phyloP scores from a whole-genome alignment of 2,113 vertebrate genomes.

The Myotis davidii region DNA sequence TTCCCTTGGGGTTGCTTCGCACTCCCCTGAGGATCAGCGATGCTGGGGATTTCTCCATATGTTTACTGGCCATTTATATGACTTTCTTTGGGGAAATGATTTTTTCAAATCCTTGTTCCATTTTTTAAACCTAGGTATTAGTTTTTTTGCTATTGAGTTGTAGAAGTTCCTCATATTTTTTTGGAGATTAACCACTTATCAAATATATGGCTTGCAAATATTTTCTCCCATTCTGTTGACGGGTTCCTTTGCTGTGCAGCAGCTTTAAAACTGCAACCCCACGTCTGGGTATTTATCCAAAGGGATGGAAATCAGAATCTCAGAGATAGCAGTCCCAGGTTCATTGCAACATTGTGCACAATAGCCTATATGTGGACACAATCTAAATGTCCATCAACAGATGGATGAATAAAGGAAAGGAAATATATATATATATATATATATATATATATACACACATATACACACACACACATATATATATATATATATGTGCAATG shows the following conservation, averaged over 20 bases:
- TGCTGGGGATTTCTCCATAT: not conserved
- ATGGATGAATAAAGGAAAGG: not conserved
- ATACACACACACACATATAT: not conserved
- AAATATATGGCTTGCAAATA: not conserved
- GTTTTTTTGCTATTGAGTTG: not conserved
- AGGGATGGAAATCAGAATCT: not conserved
- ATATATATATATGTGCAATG: not conserved
- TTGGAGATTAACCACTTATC: not conserved
- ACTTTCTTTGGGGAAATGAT: not conserved
- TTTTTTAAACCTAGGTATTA: not conserved
- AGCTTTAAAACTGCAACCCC: no score
- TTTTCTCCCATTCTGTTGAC: not conserved
- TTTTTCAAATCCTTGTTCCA: not conserved
- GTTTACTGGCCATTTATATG: not conserved
- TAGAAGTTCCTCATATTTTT: not conserved
- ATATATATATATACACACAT: not conserved
- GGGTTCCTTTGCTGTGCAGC: not conserved
- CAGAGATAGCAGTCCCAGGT: not conserved
- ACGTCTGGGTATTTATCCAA: not conserved
- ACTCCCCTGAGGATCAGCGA: not conserved
- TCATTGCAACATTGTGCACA: not conserved
- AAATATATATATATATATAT: not conserved
- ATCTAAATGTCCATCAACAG: not conserved
- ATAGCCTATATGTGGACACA: not conserved
- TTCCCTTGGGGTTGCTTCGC: not conserved